These are phyloP conservation scores for Oegoconia quadripuncta DNA, from an alignment of 2,888 invertebrate species.

Conservation along the genomic window DNA sequence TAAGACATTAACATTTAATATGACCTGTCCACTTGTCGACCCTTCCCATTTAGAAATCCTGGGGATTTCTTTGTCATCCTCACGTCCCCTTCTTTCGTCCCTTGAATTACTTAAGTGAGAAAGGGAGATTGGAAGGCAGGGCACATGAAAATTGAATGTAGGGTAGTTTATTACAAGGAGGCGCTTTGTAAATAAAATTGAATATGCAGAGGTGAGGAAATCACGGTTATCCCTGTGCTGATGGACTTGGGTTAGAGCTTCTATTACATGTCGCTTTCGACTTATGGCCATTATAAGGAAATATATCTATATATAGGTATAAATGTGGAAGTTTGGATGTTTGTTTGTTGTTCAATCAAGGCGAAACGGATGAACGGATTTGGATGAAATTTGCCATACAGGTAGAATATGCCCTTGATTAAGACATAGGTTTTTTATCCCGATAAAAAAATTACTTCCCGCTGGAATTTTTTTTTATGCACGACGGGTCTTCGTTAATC, in stretches of 20 bases:
- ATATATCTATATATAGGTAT: too few species aligned
- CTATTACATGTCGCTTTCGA: background rate
- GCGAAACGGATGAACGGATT: too few species aligned
- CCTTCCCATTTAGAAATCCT: slow-evolving; percentile 30
- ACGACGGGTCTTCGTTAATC: too few species aligned
- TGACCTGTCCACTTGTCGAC: slow-evolving; percentile 45
- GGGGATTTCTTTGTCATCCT: slow-evolving; percentile 47
- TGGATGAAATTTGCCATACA: too few species aligned
- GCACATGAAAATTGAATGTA: slow-evolving; percentile 58
- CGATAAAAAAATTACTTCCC: too few species aligned
- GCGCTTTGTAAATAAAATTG: slow-evolving; percentile 72
- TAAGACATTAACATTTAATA: slow-evolving; percentile 47
- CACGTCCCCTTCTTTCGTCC: slow-evolving; percentile 27
- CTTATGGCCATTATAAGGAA: too few species aligned
- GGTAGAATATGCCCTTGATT: too few species aligned
- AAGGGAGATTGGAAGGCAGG: slow-evolving; percentile 21
- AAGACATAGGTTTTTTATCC: too few species aligned
- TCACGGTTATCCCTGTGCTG: slow-evolving; percentile 55
- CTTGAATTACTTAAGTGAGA: slow-evolving; percentile 9
- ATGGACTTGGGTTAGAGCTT: slow-evolving; percentile 33
- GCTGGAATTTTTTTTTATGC: too few species aligned
- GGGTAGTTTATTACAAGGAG: slow-evolving; percentile 44
- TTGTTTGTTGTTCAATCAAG: too few species aligned
- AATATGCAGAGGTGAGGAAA: slow-evolving; percentile 73
- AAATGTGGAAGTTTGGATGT: too few species aligned